A percentile compares a stretch with the other conserved stretches of the same genome.
phyloP scores from a whole-genome alignment of 2,888 invertebrate genomes.

The Gryllus longicercus region DNA sequence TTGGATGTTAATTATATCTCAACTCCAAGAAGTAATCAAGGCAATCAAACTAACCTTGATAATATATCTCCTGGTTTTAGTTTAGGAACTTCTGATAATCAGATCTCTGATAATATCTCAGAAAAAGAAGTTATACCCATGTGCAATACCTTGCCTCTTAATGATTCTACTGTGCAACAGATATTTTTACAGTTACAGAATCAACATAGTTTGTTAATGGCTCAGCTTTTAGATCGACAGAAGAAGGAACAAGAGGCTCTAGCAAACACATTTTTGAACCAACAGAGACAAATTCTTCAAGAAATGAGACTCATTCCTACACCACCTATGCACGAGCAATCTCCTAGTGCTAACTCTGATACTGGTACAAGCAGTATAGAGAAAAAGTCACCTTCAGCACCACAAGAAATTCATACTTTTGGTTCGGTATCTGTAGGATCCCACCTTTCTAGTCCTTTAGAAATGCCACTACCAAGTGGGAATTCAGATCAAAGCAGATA shows the following conservation, averaged over 20 bases:
- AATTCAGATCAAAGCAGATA: neutral
- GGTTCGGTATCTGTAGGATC: neutral
- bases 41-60: neutral
- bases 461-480: neutral
- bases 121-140: neutral
- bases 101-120: neutral
- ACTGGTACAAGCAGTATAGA: neutral
- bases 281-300: neutral
- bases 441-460: neutral
- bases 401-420: too few relatives aligned
- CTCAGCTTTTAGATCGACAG: neutral
- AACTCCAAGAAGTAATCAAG: neutral
- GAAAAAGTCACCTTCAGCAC: neutral
- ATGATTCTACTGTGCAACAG: neutral
- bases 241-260: slow-evolving; percentile 9
- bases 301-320: slow-evolving; percentile 1
- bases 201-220: neutral
- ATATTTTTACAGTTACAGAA: slow-evolving; percentile 17
- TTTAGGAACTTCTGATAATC: neutral
- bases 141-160: neutral
- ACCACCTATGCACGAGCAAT: neutral
- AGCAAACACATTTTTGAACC: neutral
- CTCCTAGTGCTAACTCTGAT: neutral
- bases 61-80: too few relatives aligned
- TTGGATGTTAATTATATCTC: neutral